These are phyloP conservation scores for Enteromius paludinosus DNA, from an alignment of 2,797 vertebrate genomes.

Conservation along the genomic window DNA sequence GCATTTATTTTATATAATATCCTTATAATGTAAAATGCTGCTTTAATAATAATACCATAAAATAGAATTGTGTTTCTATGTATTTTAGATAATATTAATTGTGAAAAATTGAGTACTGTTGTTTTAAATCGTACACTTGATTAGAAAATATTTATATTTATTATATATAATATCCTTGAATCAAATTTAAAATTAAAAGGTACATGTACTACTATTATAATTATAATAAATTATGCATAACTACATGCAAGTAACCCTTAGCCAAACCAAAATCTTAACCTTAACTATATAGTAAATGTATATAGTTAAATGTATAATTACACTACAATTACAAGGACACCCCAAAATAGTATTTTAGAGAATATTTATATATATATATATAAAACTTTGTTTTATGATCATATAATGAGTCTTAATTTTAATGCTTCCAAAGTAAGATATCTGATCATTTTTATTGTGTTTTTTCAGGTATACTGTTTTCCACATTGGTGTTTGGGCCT, in stretches of 20 bases:
- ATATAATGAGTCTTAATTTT: background rate
- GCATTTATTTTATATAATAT: background rate
- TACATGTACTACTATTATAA: background rate
- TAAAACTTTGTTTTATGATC: background rate
- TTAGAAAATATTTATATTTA: background rate
- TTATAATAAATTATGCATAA: background rate
- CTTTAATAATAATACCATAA: background rate
- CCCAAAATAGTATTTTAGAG: background rate
- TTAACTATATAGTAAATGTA: background rate
- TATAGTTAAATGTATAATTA: background rate
- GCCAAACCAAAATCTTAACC: background rate
- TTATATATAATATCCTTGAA: background rate
- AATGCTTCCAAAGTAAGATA: background rate
- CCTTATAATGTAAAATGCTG: background rate
- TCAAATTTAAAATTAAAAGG: too few relatives aligned
- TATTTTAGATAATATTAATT: background rate
- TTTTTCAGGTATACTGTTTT: constrained; percentile 94
- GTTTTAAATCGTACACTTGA: background rate
- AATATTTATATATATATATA: background rate
- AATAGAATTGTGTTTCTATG: background rate
- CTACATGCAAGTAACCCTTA: background rate
- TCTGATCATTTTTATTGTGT: constrained; percentile 32
- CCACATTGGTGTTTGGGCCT: constrained; percentile 96
- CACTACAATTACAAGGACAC: background rate
- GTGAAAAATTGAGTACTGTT: background rate